A percentile compares a stretch with the other conserved stretches of the same genome.
Evolutionary conservation across 2,797 vertebrate genomes (phyloP).

Genomic region (Periparus ater): DNA sequence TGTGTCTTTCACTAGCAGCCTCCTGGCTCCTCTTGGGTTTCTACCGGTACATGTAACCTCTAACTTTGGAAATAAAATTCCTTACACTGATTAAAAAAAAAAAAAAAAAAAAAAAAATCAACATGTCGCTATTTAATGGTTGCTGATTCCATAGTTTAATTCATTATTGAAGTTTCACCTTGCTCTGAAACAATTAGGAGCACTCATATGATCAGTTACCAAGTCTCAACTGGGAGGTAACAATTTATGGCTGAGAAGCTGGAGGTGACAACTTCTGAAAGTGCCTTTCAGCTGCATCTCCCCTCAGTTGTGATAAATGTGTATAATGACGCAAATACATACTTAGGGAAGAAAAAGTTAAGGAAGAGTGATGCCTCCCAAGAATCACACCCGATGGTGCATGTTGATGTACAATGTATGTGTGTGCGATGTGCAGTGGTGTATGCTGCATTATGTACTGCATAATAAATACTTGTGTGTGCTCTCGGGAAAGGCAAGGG

Average conservation of each 20-base stretch:
- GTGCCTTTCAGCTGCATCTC: constrained; percentile 48
- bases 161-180: constrained; percentile 61
- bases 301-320: neutral
- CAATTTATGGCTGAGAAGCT: constrained; percentile 48
- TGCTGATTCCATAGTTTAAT: constrained; percentile 55
- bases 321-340: neutral
- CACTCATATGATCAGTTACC: constrained; percentile 28
- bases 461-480: neutral
- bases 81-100: neutral
- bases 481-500: neutral
- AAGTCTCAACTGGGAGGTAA: constrained; percentile 50
- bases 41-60: constrained; percentile 1
- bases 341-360: neutral
- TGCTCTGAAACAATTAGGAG: constrained; percentile 59
- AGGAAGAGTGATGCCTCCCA: neutral
- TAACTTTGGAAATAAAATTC: constrained; percentile 29
- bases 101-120: neutral
- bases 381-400: neutral
- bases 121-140: constrained; percentile 25
- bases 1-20: constrained; percentile 22
- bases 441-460: neutral
- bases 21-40: neutral
- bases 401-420: neutral
- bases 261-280: constrained; percentile 45
- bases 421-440: neutral